Percentiles rank a stretch among this genome's conserved stretches.
phyloP scores from a whole-genome alignment of 2,797 vertebrate genomes.

The Syndactyla subalaris region DNA sequence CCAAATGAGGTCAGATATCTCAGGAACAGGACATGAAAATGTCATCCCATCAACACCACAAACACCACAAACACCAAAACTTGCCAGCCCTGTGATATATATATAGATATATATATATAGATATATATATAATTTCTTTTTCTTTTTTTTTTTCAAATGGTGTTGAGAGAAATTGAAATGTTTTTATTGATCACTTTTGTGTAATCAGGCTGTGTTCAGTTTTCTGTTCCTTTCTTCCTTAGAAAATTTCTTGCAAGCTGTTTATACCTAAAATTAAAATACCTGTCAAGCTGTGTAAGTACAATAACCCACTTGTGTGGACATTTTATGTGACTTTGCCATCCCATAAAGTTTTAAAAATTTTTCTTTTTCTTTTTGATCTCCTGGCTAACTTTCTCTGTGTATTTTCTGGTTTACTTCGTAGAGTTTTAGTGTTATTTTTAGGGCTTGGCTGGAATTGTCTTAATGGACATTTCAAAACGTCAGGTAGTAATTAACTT shows the following conservation, averaged over 20 bases:
- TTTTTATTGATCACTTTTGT: neutral
- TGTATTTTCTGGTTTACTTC: neutral
- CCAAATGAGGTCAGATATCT: neutral
- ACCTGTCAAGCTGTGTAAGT: neutral
- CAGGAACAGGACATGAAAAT: neutral
- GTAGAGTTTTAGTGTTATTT: neutral
- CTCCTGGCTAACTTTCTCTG: neutral
- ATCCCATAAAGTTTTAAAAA: neutral
- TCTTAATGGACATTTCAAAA: neutral
- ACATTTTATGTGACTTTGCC: neutral
- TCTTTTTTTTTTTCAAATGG: neutral
- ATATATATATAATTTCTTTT: too few species aligned
- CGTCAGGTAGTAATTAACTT: neutral
- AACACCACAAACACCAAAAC: neutral
- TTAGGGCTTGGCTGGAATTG: neutral
- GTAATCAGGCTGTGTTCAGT: neutral
- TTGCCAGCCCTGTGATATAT: accelerated
- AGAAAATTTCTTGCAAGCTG: neutral
- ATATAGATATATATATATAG: too few species aligned
- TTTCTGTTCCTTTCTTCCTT: neutral
- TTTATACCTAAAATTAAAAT: neutral
- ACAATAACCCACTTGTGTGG: neutral
- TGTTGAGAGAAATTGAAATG: neutral
- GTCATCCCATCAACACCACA: neutral
- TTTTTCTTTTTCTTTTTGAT: neutral